Percentiles rank a stretch among this genome's conserved stretches.
Conservation (phyloP, 2,888 invertebrate species). For the Charanyca ferruginea region DNA sequence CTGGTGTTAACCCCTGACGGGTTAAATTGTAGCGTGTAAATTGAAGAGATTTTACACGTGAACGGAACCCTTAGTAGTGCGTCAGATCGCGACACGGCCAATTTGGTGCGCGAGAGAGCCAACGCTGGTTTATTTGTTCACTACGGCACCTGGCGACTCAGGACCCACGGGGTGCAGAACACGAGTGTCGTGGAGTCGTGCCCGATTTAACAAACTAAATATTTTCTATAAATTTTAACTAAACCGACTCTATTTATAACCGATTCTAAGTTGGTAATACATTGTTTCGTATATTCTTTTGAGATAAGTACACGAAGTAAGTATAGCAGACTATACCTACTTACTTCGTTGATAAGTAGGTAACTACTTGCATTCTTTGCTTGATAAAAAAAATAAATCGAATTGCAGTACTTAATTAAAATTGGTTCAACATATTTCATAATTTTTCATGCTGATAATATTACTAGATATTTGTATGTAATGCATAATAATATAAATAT, state of each 20-base stretch:
- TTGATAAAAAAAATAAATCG: too few relatives aligned
- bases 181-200: constrained; percentile 68
- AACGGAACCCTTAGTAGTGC: constrained; percentile 85
- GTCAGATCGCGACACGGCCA: constrained; percentile 86
- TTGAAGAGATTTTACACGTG: constrained; percentile 87
- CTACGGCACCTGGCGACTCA: constrained; percentile 84
- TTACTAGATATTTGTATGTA: too few relatives aligned
- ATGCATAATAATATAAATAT: too few relatives aligned
- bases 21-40: constrained; percentile 81
- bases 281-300: constrained; percentile 1
- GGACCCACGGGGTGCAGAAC: constrained; percentile 73
- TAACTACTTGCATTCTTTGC: too few relatives aligned
- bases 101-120: constrained; percentile 86
- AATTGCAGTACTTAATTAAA: background rate
- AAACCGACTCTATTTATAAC: constrained; percentile 16
- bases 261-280: constrained; percentile 19
- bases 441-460: too few relatives aligned
- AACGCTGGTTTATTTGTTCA: constrained; percentile 82
- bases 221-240: constrained; percentile 26
- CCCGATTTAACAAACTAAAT: constrained; percentile 41
- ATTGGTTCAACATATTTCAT: background rate
- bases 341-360: too few relatives aligned
- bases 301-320: too few relatives aligned
- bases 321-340: too few relatives aligned
- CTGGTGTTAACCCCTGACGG: constrained; percentile 74